A percentile compares a stretch with the other conserved stretches of the same genome.
Conservation (phyloP, 53 echinoderm and acorn worm species). For the Temnopleurus reevesii region DNA sequence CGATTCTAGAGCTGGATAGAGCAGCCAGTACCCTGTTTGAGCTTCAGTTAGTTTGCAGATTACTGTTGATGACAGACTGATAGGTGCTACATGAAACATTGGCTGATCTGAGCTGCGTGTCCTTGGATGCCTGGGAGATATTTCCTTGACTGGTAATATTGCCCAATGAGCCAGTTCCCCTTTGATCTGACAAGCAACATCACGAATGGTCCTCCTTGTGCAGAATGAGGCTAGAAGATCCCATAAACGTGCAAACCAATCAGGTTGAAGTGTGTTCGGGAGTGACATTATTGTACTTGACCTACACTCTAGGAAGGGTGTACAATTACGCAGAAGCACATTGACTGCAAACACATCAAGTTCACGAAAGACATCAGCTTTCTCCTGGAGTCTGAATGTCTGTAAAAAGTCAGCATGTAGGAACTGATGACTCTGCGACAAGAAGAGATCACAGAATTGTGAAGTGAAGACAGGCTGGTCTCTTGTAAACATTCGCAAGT, state of each 20-base stretch:
- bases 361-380: neutral
- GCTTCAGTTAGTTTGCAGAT: neutral
- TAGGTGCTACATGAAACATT: neutral
- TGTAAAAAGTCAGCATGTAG: neutral
- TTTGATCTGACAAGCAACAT: neutral
- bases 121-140: no score
- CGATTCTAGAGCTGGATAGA: neutral
- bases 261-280: neutral
- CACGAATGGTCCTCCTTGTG: neutral
- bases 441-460: neutral
- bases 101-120: neutral
- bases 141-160: slow-evolving; percentile 10
- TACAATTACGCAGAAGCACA: neutral
- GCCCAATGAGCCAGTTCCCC: neutral
- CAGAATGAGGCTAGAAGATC: neutral
- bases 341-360: neutral
- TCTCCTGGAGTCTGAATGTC: neutral
- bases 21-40: neutral
- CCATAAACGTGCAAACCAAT: neutral
- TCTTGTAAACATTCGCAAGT: neutral
- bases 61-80: neutral
- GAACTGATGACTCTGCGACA: no score
- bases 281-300: neutral
- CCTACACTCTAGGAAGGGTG: no score
- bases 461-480: neutral